Percentiles rank a stretch among this genome's conserved stretches.
Conservation (phyloP, 2,888 invertebrate genomes). For the Automeris io region DNA sequence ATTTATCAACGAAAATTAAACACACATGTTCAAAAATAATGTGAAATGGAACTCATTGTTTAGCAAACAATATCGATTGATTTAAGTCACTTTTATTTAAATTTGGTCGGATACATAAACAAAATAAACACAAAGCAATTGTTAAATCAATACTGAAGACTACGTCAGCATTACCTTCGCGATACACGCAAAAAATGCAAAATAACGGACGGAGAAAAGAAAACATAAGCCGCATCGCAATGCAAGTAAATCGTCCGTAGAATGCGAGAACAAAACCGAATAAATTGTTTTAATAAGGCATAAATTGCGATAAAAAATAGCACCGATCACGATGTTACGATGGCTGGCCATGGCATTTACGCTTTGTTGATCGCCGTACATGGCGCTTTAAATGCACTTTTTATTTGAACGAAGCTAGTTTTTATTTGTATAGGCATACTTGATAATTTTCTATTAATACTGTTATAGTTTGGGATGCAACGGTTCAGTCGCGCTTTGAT, state of each 20-base stretch:
- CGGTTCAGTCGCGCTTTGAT: constrained; percentile 30
- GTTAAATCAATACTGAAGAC: background rate
- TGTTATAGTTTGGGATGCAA: constrained; percentile 34
- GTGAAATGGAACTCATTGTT: too few relatives aligned
- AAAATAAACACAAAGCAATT: too few relatives aligned
- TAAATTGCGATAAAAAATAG: constrained; percentile 57
- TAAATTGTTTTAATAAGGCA: constrained; percentile 72
- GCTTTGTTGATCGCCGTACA: constrained; percentile 58
- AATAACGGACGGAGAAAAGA: constrained; percentile 54
- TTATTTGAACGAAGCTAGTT: constrained; percentile 35
- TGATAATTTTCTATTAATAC: constrained; percentile 39
- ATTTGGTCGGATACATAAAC: too few relatives aligned
- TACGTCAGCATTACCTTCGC: background rate
- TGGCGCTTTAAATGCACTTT: constrained; percentile 59
- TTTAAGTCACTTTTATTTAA: too few relatives aligned
- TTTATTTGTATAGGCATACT: constrained; percentile 28
- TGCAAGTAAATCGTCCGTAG: constrained; percentile 61
- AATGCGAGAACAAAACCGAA: constrained; percentile 57
- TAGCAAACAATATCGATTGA: too few relatives aligned
- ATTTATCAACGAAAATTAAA: too few relatives aligned
- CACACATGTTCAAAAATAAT: too few relatives aligned
- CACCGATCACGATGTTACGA: constrained; percentile 60
- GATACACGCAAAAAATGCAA: constrained; percentile 37
- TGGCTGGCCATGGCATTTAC: constrained; percentile 75
- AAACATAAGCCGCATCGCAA: constrained; percentile 47